phyloP scores from a whole-genome alignment of 2,113 vertebrate genomes.

The Apeltes quadracus region DNA sequence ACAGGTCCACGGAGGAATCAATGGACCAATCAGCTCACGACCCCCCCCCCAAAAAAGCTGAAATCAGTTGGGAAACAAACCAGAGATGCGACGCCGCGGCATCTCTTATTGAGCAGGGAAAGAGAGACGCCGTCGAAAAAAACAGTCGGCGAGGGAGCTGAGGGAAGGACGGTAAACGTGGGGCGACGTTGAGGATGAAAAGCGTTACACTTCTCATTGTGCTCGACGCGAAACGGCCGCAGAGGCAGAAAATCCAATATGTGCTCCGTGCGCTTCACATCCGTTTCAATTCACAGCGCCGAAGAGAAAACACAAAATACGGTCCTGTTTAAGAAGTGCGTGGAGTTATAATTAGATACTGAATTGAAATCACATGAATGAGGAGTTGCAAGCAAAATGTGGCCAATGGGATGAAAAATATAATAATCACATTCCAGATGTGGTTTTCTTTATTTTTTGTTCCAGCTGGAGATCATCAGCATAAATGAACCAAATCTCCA shows the following conservation, averaged over 20 bases:
- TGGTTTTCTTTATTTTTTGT: too few species aligned
- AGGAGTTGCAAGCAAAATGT: too few species aligned
- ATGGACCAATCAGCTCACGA: constrained; percentile 15
- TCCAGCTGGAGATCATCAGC: too few species aligned
- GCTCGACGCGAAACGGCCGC: constrained; percentile 28
- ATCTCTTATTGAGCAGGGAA: constrained; percentile 31
- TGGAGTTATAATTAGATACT: neutral
- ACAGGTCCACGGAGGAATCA: constrained; percentile 35
- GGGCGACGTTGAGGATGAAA: constrained; percentile 46
- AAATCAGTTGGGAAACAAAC: constrained; percentile 33
- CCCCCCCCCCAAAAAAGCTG: neutral
- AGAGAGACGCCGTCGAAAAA: constrained; percentile 3
- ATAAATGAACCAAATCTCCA: too few species aligned
- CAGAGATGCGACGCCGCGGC: too few species aligned
- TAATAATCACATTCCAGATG: too few species aligned
- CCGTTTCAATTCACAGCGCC: constrained; percentile 7
- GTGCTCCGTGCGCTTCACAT: neutral
- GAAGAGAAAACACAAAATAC: too few species aligned
- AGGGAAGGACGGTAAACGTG: constrained; percentile 25
- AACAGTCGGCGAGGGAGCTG: constrained; percentile 34
- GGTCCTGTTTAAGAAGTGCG: too few species aligned
- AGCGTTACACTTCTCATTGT: constrained; percentile 27
- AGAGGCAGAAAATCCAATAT: neutral
- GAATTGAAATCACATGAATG: neutral
- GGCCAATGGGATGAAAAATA: too few species aligned